phyloP scores from a whole-genome alignment of 2,113 vertebrate species.

The Nansenia antarctica region DNA sequence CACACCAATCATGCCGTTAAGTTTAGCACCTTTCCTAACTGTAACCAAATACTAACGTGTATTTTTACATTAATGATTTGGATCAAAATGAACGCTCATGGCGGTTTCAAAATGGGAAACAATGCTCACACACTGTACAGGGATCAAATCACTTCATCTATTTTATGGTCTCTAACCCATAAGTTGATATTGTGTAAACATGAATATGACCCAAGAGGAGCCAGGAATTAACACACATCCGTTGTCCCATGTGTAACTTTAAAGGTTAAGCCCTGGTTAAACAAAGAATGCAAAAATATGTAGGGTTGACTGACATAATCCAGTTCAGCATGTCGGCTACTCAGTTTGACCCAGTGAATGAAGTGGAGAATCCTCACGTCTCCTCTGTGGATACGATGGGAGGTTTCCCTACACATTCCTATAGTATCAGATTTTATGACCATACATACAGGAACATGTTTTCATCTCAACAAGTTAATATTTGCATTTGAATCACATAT shows the following conservation, averaged over 20 bases:
- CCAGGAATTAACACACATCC: conserved; percentile 42
- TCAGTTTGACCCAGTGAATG: background rate
- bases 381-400: background rate
- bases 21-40: background rate
- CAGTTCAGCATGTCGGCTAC: background rate
- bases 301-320: background rate
- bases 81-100: conserved; percentile 13
- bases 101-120: no score
- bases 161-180: no score
- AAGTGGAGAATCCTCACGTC: background rate
- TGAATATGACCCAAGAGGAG: conserved; percentile 16
- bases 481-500: no score
- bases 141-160: no score
- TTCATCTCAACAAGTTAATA: no score
- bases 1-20: background rate
- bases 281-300: background rate
- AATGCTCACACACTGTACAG: no score
- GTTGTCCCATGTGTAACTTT: conserved; percentile 7
- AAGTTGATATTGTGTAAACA: background rate
- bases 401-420: no score
- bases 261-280: conserved; percentile 6
- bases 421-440: no score
- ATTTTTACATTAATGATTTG: conserved; percentile 25
- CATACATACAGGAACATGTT: no score
- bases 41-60: background rate